Percentiles rank a stretch among this genome's conserved stretches.
These are phyloP conservation scores for Aplodontia rufa DNA, from an alignment of 2,113 vertebrate species.

Conservation along the genomic window DNA sequence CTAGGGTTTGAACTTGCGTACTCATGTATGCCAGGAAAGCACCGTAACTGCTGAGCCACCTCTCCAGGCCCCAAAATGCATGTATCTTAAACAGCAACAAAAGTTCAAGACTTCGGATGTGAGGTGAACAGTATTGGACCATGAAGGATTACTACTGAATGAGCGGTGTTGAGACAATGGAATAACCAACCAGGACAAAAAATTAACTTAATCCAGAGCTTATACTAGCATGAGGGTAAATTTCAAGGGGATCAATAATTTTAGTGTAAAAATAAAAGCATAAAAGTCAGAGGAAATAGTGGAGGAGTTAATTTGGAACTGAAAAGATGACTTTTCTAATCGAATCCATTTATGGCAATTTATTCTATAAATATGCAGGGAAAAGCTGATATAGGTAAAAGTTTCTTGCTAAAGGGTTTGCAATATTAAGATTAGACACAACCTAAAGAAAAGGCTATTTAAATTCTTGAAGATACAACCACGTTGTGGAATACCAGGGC, in stretches of 20 bases:
- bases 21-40: too few relatives aligned
- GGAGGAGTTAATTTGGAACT: not conserved
- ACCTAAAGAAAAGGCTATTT: too few relatives aligned
- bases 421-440: too few relatives aligned
- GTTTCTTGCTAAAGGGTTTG: too few relatives aligned
- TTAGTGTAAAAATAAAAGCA: conserved; percentile 1
- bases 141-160: not conserved
- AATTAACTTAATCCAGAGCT: not conserved
- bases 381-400: too few relatives aligned
- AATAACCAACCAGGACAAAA: not conserved
- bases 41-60: too few relatives aligned
- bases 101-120: not conserved
- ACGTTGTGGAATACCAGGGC: too few relatives aligned
- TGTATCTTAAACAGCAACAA: not conserved
- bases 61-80: too few relatives aligned
- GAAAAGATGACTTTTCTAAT: not conserved
- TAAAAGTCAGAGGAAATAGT: not conserved
- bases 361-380: too few relatives aligned
- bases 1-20: too few relatives aligned
- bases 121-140: not conserved
- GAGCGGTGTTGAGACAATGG: not conserved
- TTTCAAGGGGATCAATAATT: not conserved
- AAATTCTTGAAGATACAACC: too few relatives aligned
- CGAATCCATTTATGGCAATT: too few relatives aligned
- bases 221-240: not conserved